Evolutionary conservation across 2,888 invertebrate genomes (phyloP).

Genomic region (Homarus gammarus): DNA sequence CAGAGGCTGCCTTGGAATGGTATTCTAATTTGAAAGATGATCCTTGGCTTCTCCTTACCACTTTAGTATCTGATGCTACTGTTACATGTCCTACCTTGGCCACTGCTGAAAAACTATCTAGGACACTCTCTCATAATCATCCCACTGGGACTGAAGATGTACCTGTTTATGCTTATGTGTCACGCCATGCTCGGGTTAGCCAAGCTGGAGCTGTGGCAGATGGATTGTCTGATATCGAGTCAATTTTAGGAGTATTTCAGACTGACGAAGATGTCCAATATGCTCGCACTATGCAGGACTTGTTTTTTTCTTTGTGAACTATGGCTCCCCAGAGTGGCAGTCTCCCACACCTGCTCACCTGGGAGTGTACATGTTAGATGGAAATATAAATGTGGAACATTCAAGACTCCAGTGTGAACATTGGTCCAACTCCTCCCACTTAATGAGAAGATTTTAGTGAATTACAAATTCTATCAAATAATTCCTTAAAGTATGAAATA

Average conservation of each 20-base stretch:
- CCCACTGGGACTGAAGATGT: constrained; percentile 87
- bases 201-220: constrained; percentile 80
- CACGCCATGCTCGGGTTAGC: constrained; percentile 79
- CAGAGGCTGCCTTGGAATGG: constrained; percentile 43
- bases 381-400: constrained; percentile 46
- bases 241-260: constrained; percentile 87
- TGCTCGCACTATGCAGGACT: constrained; percentile 60
- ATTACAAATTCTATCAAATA: too few relatives aligned
- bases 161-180: constrained; percentile 77
- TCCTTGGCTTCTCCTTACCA: constrained; percentile 70
- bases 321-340: constrained; percentile 57
- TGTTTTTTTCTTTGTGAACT: constrained; percentile 69
- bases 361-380: constrained; percentile 65
- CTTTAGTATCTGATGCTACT: constrained; percentile 70
- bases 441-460: constrained; percentile 58
- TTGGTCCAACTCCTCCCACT: constrained; percentile 63
- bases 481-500: too few relatives aligned
- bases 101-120: constrained; percentile 55
- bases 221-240: constrained; percentile 86
- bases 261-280: constrained; percentile 52
- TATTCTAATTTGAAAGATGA: constrained; percentile 65
- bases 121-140: constrained; percentile 48
- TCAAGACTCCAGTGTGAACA: constrained; percentile 55
- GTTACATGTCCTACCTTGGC: constrained; percentile 67
- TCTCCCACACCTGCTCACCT: constrained; percentile 70